Base-by-base conservation (phyloP, 2,797 vertebrate genomes). In the Eulemur coronatus region DNA sequence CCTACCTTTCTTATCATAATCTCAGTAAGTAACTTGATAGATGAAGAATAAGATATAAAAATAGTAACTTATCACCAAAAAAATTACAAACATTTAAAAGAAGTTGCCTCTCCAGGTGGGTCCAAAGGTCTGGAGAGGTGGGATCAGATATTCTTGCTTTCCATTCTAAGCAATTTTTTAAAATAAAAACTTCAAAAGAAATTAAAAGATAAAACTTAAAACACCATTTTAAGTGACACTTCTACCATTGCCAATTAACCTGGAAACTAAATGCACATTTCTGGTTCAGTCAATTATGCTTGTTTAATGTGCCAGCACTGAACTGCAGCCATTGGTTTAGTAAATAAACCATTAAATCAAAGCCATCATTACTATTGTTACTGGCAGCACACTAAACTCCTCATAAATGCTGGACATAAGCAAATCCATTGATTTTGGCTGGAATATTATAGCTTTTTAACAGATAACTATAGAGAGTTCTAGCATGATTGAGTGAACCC, bases 111-210 rank as follows among this genome's bases (percentile, higher is more conserved):
- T 61, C 3, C 7, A 10, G 10, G 17, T 7, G 30, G 4, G 1
- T 12, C 4, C 67, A 52, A 65, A n/a, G 4, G 8, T 41, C 41
- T 79, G 10, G 20, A 86, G 7, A 63, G 2, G 4, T 57, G 3
- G 7, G 30, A 84, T 82, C 26, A 91, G 26, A n/a, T 30, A 55
- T 33, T 52, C 24, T 70, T 82, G 22, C 33, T 73, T 92, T 92
- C 20, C 15, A 82, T 63, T 97, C 80, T 43, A 92, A 94, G 33
- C 9, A n/a, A 33, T 87, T 46, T 94, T 92, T 38, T 76, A 86
- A 91, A 93, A 65, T 65, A 22, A 55, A 48, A 69, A 38, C 12
- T 75, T 92, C 11, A 80, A 82, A 92, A 59, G 2, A 82, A 76
- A 86, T 84, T 87, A n/a, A 43, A 84, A 90, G 9, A 1, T 72